phyloP scores from a whole-genome alignment of 2,113 vertebrate species.

The Alexandromys fortis region DNA sequence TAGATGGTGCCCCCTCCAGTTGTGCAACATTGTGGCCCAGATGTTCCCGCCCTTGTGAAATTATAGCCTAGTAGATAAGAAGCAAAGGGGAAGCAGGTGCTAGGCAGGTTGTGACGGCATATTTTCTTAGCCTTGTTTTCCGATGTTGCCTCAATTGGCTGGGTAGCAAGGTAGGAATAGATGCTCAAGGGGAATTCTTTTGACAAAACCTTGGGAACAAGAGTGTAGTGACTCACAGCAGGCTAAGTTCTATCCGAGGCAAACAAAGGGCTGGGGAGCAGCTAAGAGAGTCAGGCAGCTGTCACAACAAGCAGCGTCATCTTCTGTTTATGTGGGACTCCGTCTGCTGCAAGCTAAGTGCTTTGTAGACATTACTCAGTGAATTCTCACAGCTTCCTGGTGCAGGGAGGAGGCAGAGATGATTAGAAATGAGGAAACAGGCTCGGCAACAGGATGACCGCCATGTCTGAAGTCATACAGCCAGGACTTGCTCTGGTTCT shows the following conservation, averaged over 20 bases:
- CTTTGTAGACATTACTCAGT: conserved; percentile 70
- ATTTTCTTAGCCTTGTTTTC: conserved; percentile 67
- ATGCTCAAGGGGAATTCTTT: conserved; percentile 54
- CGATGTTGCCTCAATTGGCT: conserved; percentile 8
- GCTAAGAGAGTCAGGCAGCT: conserved; percentile 67
- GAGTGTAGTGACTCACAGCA: conserved; percentile 25
- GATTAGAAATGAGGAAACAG: conserved; percentile 68
- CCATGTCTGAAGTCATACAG: conserved; percentile 21
- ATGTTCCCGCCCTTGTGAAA: conserved; percentile 8
- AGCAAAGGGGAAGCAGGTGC: conserved; percentile 38
- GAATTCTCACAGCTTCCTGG: conserved; percentile 72
- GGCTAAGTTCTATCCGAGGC: conserved; percentile 55
- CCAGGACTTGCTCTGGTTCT: background rate
- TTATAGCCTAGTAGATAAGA: background rate
- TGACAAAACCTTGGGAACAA: conserved; percentile 45
- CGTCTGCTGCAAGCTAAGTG: conserved; percentile 58
- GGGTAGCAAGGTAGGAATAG: background rate
- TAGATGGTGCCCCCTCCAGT: background rate
- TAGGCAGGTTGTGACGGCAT: background rate
- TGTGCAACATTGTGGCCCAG: background rate
- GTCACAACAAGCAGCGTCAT: conserved; percentile 64
- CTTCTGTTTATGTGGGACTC: conserved; percentile 60
- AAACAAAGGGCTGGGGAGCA: conserved; percentile 26
- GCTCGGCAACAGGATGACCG: background rate
- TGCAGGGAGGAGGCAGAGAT: conserved; percentile 65